phyloP scores from a whole-genome alignment of 2,797 vertebrate genomes.

The Halcyon badia region DNA sequence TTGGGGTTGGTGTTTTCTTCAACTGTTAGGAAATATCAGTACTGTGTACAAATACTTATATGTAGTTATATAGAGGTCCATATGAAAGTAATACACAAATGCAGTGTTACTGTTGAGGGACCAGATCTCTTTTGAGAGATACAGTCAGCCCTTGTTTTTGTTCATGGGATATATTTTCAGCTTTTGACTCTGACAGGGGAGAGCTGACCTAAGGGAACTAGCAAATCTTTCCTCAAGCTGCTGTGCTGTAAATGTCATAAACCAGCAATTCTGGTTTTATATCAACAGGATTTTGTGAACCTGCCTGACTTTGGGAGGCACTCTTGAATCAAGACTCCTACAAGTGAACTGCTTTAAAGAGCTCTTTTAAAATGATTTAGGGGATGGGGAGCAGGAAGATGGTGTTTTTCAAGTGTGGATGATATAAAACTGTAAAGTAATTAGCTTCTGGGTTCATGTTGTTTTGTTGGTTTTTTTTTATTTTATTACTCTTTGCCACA shows the following conservation, averaged over 20 bases:
- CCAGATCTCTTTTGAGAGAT: not conserved
- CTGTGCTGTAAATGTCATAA: constrained; percentile 62
- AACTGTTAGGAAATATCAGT: not conserved
- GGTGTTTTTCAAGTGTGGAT: not conserved
- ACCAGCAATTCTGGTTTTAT: constrained; percentile 45
- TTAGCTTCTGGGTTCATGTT: not conserved
- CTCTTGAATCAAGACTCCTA: not conserved
- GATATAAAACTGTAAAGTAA: not conserved
- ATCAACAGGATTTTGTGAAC: constrained; percentile 42
- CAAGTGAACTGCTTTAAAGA: not conserved
- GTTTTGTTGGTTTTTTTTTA: not conserved
- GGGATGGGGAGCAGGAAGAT: not conserved
- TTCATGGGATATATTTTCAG: constrained; percentile 18
- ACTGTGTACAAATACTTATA: not conserved
- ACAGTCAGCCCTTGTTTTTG: constrained; percentile 13
- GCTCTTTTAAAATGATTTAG: not conserved
- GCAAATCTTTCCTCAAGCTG: constrained; percentile 44
- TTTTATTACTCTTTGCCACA: not conserved
- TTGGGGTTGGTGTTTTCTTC: accelerated
- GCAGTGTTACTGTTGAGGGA: not conserved
- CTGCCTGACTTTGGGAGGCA: constrained; percentile 24
- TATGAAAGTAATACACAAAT: not conserved
- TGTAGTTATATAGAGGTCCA: not conserved
- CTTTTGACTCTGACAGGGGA: constrained; percentile 16
- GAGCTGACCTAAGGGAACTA: constrained; percentile 39